Evolutionary conservation across 2,888 invertebrate genomes (phyloP), one percentile per base, ranked within the genome.

Genomic region (Mimas tiliae): DNA sequence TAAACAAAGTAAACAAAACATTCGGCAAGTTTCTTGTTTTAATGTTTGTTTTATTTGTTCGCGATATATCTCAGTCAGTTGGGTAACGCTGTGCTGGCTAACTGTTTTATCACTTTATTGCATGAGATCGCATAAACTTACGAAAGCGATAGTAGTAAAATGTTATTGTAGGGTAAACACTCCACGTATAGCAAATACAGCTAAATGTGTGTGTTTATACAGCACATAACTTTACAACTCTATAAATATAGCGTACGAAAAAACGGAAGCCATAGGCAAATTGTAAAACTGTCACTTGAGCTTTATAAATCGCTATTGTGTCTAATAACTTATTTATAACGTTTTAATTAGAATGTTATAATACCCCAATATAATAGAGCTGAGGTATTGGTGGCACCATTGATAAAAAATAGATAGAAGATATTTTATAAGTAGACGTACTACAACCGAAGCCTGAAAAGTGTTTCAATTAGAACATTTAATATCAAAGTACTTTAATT

Each of bases 91-190:
- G 85, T 86, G 86, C 84, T 82, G 84, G 86, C 90, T 91, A 91
- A 93, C 90, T 91, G 90, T 90, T 93, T 93, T 93, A 93, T 92
- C 91, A 90, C 89, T 93, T 92, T 92, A 93, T 93, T 87, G 91
- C 91, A 89, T 88, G 92, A 87, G 84, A 89, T 90, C 84, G 83
- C 87, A 90, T 91, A 90, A 91, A 91, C 84, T 90, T 83, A 83
- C 79, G 82, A 83, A 82, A 81, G 82, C 84, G 82, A 81, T 78
- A 80, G 83, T 81, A 86, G 86, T 91, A 91, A 92, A 91, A 89
- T 81, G 85, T 84, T 84, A 81, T 81, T 85, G 79, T 82, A 79
- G 81, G 66, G 45, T 53, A 66, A 66, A 66, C 63, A 63, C 48
- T 58, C 14, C 58, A 34, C 12, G 58, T 58, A 58, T 38, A 19